Evolutionary conservation across 2,797 vertebrate species (phyloP), one percentile per base, ranked within the genome.

Genomic region (Acrossocheilus wenchowensis): DNA sequence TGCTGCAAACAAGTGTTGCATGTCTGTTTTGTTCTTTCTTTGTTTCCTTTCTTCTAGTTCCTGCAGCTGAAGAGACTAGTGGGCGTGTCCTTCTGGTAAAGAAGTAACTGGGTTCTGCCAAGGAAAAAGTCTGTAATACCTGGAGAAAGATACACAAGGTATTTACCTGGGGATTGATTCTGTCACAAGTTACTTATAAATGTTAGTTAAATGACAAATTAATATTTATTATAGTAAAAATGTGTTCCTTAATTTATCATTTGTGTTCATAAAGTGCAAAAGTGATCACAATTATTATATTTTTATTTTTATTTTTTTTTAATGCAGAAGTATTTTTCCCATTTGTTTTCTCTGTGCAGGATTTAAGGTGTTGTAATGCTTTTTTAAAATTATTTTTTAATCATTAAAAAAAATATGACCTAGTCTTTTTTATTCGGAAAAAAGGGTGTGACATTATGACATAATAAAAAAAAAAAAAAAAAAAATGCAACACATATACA

Each of bases 41-140:
- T 84, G 73, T 78, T 77, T 81, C n/a, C 43, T 50, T 52, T 48
- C 48, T 84, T 78, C 43, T 77, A 52, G 45, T 66, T 52, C 23
- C 45, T 81, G n/a, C 41, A 14, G 12, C 50, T 78, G 52, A 60
- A n/a, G 52, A 60, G 34, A 60, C 9, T 34, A 50, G 10, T 45
- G 78, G n/a, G 78, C 6, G 15, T 66, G 60, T 66, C 17, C 21
- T 66, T 68, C 48, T 68, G 10, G 41, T 8, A 50, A 48, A 68
- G 41, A 68, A 34, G 62, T 12, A 48, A 11, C n/a, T 34, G 26
- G 62, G 10, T 68, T 11, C 9, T 50, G 62, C 7, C 45, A 54
- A 23, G 19, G 26, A 50, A 43, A 36, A 81, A 45, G 41, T 48
- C 26, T 52, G 19, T 23, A 23, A 23, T 36, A 77, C 48, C 48